Conservation (phyloP, 2,113 vertebrate genomes). For the Tragelaphus imberbis region DNA sequence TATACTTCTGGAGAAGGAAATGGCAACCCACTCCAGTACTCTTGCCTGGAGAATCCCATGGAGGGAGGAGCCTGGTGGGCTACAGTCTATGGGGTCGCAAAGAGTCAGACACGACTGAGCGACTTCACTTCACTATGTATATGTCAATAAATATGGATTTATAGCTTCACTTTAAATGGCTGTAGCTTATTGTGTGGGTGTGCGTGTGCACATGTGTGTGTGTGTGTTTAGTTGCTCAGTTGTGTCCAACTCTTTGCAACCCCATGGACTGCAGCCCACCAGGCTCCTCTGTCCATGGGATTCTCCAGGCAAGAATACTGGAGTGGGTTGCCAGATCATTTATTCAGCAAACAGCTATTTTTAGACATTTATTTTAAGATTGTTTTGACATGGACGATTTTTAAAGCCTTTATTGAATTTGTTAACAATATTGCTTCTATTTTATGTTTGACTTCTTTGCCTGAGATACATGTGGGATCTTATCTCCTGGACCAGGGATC, state of each 20-base stretch:
- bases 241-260: not conserved
- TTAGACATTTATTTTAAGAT: not conserved
- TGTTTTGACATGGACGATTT: not conserved
- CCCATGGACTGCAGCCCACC: not conserved
- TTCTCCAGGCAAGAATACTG: not conserved
- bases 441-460: not conserved
- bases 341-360: not conserved
- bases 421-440: not conserved
- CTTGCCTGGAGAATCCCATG: too few species aligned
- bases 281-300: not conserved
- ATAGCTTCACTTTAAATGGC: not conserved
- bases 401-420: not conserved
- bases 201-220: accelerated
- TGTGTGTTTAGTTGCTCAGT: not conserved
- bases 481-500: not conserved
- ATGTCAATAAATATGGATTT: not conserved
- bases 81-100: too few species aligned
- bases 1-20: too few species aligned
- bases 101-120: too few species aligned
- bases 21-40: too few species aligned
- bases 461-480: not conserved
- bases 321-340: not conserved
- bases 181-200: not conserved
- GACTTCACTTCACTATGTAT: too few species aligned
- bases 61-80: too few species aligned